Base-by-base conservation (phyloP, 2,113 vertebrate species). In the Corvus cornix region DNA sequence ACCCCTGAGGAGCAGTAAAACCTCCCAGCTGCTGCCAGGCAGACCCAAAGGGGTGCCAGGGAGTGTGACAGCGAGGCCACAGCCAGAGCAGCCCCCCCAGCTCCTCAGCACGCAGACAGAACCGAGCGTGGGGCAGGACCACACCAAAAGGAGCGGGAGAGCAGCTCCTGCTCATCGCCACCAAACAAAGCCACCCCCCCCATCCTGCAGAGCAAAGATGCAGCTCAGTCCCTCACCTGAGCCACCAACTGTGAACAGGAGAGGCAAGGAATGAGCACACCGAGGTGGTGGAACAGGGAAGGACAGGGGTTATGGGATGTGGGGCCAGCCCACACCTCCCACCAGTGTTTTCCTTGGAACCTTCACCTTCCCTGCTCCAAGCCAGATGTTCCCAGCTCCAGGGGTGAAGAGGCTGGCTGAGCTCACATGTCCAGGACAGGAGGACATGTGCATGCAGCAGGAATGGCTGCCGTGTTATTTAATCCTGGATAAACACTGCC, bases 131-230 rank as follows among this genome's bases (percentile, higher is more conserved):
- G 31, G 43, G 4, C 16, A 87, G 70, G 64, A 72, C 10, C 37
- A 4, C 0, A 1, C 39, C 1, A 0, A 12, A 2, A 39, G 37
- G 49, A 60, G 60, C 16, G 2, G 10, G n/a, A 1, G n/a, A 82
- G 64, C n/a, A 12, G 19, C 3, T 39, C 19, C n/a, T 49, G 35
- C 35, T 3, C 7, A 2, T 1, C 16, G 22, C 21, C 55, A 18
- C 4, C 2, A 26, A 39, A 16, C 37, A 35, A 44, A 46, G 6
- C 0, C 9, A 10, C 13, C 48, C 46, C 30, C 46, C 30, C 8
- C 1, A 14, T 16, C 51, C 6, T n/a, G 64, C 35, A 37, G 41
- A 67, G 62, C 24, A 8, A 15, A 37, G 21, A 15, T 18, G 30
- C 43, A 23, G 39, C 30, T 0, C 6, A 27, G 74, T 11, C 41